A percentile compares a stretch with the other conserved stretches of the same genome.
Evolutionary conservation across 2,888 invertebrate species (phyloP).

Genomic region (Hyalella azteca): DNA sequence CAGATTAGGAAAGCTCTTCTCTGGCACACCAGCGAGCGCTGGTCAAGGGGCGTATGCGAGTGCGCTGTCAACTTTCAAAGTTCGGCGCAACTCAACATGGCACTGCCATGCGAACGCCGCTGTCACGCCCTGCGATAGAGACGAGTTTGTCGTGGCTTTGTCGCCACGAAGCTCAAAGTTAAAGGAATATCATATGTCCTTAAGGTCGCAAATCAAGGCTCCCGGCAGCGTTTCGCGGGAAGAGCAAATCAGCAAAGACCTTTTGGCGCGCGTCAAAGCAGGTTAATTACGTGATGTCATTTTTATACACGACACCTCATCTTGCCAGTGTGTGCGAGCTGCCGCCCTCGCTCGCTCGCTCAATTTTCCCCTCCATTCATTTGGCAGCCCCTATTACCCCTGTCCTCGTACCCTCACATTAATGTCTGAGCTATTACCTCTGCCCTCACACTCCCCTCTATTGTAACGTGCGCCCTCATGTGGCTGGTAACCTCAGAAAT

Average conservation of each 20-base stretch:
- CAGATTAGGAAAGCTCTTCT: conserved; percentile 34
- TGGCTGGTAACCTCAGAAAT: neutral
- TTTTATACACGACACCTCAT: conserved; percentile 38
- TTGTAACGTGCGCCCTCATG: neutral
- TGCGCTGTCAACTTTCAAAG: neutral
- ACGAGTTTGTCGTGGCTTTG: neutral
- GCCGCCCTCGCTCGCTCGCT: neutral
- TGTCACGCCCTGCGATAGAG: neutral
- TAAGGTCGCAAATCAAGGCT: conserved; percentile 2
- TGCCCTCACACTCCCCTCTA: neutral
- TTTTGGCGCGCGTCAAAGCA: conserved; percentile 31
- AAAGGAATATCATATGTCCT: too few relatives aligned
- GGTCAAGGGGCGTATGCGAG: neutral
- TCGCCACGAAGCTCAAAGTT: neutral
- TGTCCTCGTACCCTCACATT: neutral
- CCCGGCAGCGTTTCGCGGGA: neutral
- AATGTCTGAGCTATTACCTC: neutral
- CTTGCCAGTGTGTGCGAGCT: conserved; percentile 17
- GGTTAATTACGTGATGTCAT: conserved; percentile 41
- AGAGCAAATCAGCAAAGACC: conserved; percentile 19
- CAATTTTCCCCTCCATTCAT: conserved; percentile 34
- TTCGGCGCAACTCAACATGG: too few relatives aligned
- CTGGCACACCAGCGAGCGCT: neutral
- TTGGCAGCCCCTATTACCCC: too few relatives aligned
- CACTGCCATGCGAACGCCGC: too few relatives aligned